These are phyloP conservation scores for Aspiorhynchus laticeps DNA, from an alignment of 2,113 vertebrate species.

Conservation along the genomic window DNA sequence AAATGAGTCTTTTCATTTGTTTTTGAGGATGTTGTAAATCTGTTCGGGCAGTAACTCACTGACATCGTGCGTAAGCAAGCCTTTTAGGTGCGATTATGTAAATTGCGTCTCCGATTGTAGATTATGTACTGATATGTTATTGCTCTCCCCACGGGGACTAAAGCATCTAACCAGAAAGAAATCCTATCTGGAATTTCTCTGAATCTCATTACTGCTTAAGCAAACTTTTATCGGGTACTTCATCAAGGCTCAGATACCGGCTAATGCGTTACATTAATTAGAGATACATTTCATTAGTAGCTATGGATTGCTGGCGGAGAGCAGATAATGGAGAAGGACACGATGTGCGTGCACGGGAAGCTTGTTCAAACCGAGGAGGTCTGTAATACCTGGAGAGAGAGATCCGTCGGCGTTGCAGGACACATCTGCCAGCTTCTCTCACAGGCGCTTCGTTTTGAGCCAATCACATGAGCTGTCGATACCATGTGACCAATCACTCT, in stretches of 20 bases:
- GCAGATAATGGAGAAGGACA: slow-evolving; percentile 33
- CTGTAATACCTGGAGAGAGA: background rate
- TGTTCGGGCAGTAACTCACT: background rate
- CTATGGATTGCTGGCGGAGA: slow-evolving; percentile 20
- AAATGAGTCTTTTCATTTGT: slow-evolving; percentile 13
- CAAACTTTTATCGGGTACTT: slow-evolving; percentile 20
- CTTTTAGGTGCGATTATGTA: slow-evolving; percentile 44
- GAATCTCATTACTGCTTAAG: slow-evolving; percentile 33
- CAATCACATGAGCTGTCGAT: background rate
- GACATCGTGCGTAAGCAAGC: slow-evolving; percentile 22
- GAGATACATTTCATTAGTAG: slow-evolving; percentile 41
- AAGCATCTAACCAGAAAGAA: background rate
- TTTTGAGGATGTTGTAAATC: slow-evolving; percentile 20
- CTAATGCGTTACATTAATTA: slow-evolving; percentile 40
- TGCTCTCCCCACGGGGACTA: background rate
- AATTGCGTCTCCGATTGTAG: slow-evolving; percentile 13
- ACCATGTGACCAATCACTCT: background rate
- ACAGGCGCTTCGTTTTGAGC: background rate
- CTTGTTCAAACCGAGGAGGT: background rate
- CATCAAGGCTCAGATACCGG: slow-evolving; percentile 15
- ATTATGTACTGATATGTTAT: slow-evolving; percentile 9
- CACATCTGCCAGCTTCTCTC: background rate
- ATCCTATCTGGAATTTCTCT: slow-evolving; percentile 12
- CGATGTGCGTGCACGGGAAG: background rate
- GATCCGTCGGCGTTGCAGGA: background rate